Evolutionary conservation across 1,140 invertebrate species (phyloP), one percentile per base, ranked within the genome.

Genomic region (Patella vulgata): DNA sequence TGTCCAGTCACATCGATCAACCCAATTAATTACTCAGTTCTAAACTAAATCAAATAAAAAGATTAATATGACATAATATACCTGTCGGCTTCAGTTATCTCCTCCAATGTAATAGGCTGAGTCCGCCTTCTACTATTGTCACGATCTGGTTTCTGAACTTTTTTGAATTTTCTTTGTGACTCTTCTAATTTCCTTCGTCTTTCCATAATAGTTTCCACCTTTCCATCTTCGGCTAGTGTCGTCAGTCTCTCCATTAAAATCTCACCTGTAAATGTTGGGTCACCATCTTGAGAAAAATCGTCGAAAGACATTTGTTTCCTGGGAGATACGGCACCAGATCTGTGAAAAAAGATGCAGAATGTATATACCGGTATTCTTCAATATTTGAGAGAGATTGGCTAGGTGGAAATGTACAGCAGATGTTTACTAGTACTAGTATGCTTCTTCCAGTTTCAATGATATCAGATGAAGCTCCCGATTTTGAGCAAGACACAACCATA

Each of bases 41-140:
- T n/a, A n/a, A n/a, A n/a, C n/a, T n/a, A n/a, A n/a, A n/a, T n/a
- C n/a, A n/a, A n/a, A n/a, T n/a, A n/a, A n/a, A n/a, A n/a, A n/a
- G n/a, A n/a, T n/a, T n/a, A n/a, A n/a, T n/a, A n/a, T n/a, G n/a
- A n/a, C n/a, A n/a, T 27, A 25, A 56, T 58, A 52, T 58, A 79
- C 77, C 68, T 71, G 63, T 75, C 77, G 17, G 77, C 77, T 27
- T 71, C 70, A 28, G 72, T 57, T 14, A 79, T 67, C 59, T 79
- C 77, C 43, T 79, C 74, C 14, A 66, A 23, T 0, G 77, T 79
- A 5, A 79, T 66, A 40, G 77, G 77, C 43, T 72, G 74, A 19
- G 77, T 79, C n/a, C 70, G 55, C 5, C 67, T 60, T 6, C 77
- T 63, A 73, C 73, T 72, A 42, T 77, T 71, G 17, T 75, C 71